Evolutionary conservation across 2,888 invertebrate species (phyloP).

Genomic region (Eurytoma adleriae): DNA sequence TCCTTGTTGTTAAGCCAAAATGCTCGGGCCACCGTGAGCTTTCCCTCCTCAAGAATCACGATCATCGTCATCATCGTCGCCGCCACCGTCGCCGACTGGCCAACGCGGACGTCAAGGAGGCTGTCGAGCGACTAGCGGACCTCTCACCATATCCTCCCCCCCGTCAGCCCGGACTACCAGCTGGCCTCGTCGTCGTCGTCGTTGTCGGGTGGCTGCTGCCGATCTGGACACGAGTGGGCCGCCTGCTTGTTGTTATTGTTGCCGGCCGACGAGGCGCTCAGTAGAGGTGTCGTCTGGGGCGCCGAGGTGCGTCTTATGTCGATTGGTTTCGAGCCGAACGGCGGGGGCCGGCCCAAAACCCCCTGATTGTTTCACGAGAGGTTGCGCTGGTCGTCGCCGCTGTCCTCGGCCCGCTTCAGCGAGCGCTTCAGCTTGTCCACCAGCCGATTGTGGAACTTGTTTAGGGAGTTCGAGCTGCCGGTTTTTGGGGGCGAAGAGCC

Average conservation of each 20-base stretch:
- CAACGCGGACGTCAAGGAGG: background rate
- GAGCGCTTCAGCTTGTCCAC: conserved; percentile 88
- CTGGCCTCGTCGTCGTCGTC: background rate
- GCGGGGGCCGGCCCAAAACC: conserved; percentile 73
- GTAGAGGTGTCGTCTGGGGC: conserved; percentile 58
- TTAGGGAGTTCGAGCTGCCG: conserved; percentile 80
- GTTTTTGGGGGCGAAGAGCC: conserved; percentile 81
- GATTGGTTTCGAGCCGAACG: conserved; percentile 73
- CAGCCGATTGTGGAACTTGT: conserved; percentile 88
- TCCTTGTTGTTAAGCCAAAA: conserved; percentile 28
- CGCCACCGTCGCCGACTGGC: too few species aligned
- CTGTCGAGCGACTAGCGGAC: background rate
- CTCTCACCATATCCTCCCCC: background rate
- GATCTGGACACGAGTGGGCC: conserved; percentile 70
- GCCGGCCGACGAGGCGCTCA: conserved; percentile 49
- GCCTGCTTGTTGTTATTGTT: conserved; percentile 27
- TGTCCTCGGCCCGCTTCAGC: conserved; percentile 79
- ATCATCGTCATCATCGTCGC: conserved; percentile 28
- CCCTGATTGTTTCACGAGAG: conserved; percentile 72
- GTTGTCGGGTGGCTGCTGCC: conserved; percentile 48
- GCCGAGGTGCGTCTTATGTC: conserved; percentile 74
- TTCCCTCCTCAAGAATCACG: conserved; percentile 16
- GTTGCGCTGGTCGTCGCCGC: conserved; percentile 76
- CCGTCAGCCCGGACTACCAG: conserved; percentile 14
- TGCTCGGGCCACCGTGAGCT: conserved; percentile 17